Conservation (phyloP, 2,888 invertebrate species). For the Sinhomidia bicolor region DNA sequence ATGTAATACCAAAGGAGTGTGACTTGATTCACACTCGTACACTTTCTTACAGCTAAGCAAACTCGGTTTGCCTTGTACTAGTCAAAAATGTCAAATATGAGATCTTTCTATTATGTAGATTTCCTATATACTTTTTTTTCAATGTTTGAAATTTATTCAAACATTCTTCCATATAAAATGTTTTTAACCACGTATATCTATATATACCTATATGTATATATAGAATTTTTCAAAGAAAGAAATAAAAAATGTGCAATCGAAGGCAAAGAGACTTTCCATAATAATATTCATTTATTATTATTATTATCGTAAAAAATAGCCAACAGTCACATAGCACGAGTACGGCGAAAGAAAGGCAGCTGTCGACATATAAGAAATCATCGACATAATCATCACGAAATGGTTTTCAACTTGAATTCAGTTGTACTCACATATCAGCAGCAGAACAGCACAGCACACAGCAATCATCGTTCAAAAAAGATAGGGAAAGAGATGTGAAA, state of each 20-base stretch:
- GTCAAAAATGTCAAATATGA: background rate
- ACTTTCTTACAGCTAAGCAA: too few species aligned
- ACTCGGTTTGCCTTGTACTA: too few species aligned
- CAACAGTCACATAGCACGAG: conserved; percentile 48
- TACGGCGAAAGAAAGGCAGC: conserved; percentile 43
- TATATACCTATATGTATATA: too few species aligned
- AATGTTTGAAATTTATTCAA: too few species aligned
- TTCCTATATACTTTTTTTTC: too few species aligned
- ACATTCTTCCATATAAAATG: background rate
- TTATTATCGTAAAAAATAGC: conserved; percentile 1
- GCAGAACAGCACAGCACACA: background rate
- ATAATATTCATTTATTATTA: background rate
- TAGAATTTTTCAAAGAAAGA: background rate
- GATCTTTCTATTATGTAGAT: background rate
- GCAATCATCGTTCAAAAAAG: conserved; percentile 35
- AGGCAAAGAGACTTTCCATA: background rate
- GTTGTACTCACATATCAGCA: too few species aligned
- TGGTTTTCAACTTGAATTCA: conserved; percentile 3
- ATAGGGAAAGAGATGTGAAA: conserved; percentile 45
- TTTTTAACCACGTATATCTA: background rate
- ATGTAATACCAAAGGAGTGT: too few species aligned
- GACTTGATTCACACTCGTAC: background rate
- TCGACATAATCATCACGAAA: background rate
- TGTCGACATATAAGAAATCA: conserved; percentile 38
- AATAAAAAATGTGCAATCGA: background rate